These are phyloP conservation scores for Anthophora plumipes DNA, from an alignment of 2,888 invertebrate species.

Conservation along the genomic window DNA sequence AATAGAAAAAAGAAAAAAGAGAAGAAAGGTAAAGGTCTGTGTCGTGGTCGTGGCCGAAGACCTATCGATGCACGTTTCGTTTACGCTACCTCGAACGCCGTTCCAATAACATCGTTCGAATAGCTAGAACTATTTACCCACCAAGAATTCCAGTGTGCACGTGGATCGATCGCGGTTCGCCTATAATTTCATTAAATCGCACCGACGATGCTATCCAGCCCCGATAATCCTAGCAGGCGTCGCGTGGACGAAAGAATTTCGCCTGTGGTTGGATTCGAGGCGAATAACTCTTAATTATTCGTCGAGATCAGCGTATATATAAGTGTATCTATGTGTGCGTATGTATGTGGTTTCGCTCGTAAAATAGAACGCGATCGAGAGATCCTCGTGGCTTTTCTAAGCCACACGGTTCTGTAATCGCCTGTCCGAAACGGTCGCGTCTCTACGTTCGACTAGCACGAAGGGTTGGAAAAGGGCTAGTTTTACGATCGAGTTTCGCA, in stretches of 20 bases:
- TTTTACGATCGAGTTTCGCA: conserved; percentile 56
- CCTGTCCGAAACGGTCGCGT: not conserved
- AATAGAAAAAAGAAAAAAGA: not conserved
- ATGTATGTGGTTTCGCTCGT: not conserved
- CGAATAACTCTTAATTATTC: conserved; percentile 45
- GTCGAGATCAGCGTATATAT: no score
- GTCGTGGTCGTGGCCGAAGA: not conserved
- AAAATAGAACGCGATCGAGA: conserved; percentile 3
- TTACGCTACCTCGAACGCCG: not conserved
- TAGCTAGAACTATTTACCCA: conserved; percentile 28
- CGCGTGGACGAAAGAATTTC: conserved; percentile 19
- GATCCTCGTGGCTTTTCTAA: conserved; percentile 5
- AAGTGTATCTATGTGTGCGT: no score
- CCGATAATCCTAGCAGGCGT: conserved; percentile 9
- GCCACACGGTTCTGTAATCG: not conserved
- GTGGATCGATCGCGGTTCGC: not conserved
- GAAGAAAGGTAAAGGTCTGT: not conserved
- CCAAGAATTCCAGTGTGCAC: not conserved
- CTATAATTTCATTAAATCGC: conserved; percentile 46
- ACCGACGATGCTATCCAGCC: not conserved
- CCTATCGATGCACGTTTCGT: not conserved
- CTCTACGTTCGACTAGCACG: conserved; percentile 12
- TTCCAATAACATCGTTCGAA: not conserved
- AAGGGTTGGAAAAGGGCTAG: conserved; percentile 10
- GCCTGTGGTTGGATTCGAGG: not conserved